Evolutionary conservation across 1,140 invertebrate genomes (phyloP), one percentile per base, ranked within the genome.

Genomic region (Trichogramma pretiosum): DNA sequence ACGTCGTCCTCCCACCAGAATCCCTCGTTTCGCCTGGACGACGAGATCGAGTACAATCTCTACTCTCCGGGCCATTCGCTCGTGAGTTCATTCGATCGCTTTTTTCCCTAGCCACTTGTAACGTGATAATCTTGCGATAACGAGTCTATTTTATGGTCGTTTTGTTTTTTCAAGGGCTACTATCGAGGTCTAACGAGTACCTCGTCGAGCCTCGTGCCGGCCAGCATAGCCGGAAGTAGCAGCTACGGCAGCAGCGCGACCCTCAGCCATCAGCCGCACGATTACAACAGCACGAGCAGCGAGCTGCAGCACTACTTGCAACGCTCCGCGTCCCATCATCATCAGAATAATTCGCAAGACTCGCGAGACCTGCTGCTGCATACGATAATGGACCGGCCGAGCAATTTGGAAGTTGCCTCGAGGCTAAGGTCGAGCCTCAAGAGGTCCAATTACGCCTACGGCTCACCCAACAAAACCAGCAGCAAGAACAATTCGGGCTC

Each of bases 391-490:
- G 84, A 87, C 41, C 68, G 86, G 28, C 85, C 87, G 0, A 81
- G 75, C 1, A 89, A 85, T 51, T 61, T 90, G 9, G 86, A 79
- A 41, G 75, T 71, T 5, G 74, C 76, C 3, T 77, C 79, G 1
- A 82, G 81, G 53, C 57, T 87, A n/a, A 68, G 85, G 0, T 87
- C 84, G 0, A 86, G 83, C 58, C 62, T 87, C n/a, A 84, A 85
- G 57, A 76, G 83, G 53, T 81, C 82, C 48, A 81, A 80, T 58
- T 79, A 77, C 47, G 57, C 66, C 2, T 71, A 65, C 42, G 64
- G 57, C 48, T 69, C 61, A 16, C 68, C 73, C 19, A 74, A 76
- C 55, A 76, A 76, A 40, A 75, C 70, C 19, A 73, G 76, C 4
- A 78, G 77, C 26, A 72, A 73, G 53, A 73, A 72, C 32, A 78